Base-by-base conservation (phyloP, 2,113 vertebrate species). In the Phalacrocorax pelagicus region DNA sequence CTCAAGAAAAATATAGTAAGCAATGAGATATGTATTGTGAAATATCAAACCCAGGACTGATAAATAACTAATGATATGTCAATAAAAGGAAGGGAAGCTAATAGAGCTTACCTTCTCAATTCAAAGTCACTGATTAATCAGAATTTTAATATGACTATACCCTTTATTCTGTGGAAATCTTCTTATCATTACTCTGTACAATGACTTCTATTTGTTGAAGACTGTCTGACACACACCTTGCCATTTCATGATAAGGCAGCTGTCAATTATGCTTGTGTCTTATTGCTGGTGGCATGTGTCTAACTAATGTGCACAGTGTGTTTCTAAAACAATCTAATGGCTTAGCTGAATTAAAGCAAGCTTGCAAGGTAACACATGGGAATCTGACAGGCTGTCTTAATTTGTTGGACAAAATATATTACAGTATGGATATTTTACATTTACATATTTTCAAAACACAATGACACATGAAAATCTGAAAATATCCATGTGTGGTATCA, bases 291-390 rank as follows among this genome's bases (percentile, higher is more conserved):
- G 80, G 21, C 59, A 91, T 80, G 38, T 87, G 51, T 80, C 81
- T 92, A 77, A 90, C 94, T 91, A 85, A 84, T 78, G 81, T 2
- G 32, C 32, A 79, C 19, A 65, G 8, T 71, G 24, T 90, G 58
- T 88, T 90, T 92, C 58, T 86, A 52, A 95, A 94, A 52, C 77
- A 89, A 38, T 30, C 30, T 54, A 84, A 91, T 69, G 40, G 47
- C 46, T 95, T 77, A 75, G 49, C 54, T 92, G 91, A 91, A 69
- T 67, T 75, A 57, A 95, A 94, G 47, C 40, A 93, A 90, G 26
- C 15, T 84, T 79, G 40, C 34, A 82, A 78, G 67, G 52, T 59
- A 93, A 32, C 42, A 30, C 67, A 46, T 75, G 69, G 36, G 52
- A 85, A 89, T 32, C 36, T 82, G 77, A 75, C 46, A 77, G 20